Evolutionary conservation across 2,797 vertebrate genomes (phyloP), one percentile per base, ranked within the genome.

Genomic region (Dendrocincla fuliginosa): DNA sequence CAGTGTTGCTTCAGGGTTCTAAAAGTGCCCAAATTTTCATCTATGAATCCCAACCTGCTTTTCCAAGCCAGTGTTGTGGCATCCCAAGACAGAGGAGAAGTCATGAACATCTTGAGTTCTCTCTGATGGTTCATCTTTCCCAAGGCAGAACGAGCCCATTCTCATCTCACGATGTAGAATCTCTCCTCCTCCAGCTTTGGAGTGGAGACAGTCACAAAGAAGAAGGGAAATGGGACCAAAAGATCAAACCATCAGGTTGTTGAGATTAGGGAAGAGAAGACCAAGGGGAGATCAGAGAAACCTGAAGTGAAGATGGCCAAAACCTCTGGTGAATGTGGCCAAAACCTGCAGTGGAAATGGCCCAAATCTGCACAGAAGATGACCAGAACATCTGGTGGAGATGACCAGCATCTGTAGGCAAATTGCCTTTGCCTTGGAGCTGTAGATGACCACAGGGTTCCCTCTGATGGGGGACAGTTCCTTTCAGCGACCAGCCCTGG

Each of bases 81-180:
- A 64, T 19, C 41, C 35, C 49, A 0, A 3, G 33, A 7, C 8
- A 15, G 56, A 44, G 71, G 1, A n/a, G 46, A 30, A 28, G 16
- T 52, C 16, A 52, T 30, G 28, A 74, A 32, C 12, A 12, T 2
- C 33, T 56, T 1, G 0, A 17, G 39, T 73, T 52, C 41, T 55
- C 28, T 53, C 57, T 1, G 0, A 6, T 14, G 32, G 57, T 27
- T 71, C 39, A 14, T 49, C 46, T 35, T 13, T 27, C 42, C 30
- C 33, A 13, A 19, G 7, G 17, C 67, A 52, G 49, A 53, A 2
- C 7, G 47, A 68, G 75, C 7, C 19, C 32, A 0, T 11, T n/a
- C 13, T 46, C 69, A 17, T 7, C 33, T 64, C 42, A 35, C 2
- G 0, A 4, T 0, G 4, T 37, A 44, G 20, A 13, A 56, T 5